phyloP scores from a whole-genome alignment of 2,888 invertebrate genomes.

The Lydus trimaculatus region DNA sequence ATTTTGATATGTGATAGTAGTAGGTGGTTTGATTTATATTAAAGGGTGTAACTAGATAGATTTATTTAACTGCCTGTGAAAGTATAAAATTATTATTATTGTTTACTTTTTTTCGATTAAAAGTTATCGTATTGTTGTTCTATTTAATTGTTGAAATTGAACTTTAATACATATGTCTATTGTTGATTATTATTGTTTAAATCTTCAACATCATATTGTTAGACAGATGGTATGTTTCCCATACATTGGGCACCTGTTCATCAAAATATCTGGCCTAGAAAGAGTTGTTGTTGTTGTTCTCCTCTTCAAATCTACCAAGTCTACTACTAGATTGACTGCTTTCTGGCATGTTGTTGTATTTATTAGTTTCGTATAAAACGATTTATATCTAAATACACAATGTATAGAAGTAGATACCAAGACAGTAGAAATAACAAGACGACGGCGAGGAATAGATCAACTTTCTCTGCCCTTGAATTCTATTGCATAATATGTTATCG shows the following conservation, averaged over 20 bases:
- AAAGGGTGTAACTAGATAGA: constrained; percentile 1
- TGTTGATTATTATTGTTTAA: neutral
- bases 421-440: neutral
- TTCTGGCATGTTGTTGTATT: neutral
- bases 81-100: neutral
- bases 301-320: neutral
- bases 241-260: constrained; percentile 36
- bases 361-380: neutral
- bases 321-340: constrained; percentile 1
- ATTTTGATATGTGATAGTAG: neutral
- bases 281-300: constrained; percentile 10
- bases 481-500: constrained; percentile 52
- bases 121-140: neutral
- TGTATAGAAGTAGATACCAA: neutral
- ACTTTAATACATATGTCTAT: too few species aligned
- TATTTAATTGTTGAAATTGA: neutral
- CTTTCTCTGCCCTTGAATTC: constrained; percentile 56
- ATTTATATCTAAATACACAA: neutral
- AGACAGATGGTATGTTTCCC: constrained; percentile 29
- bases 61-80: neutral
- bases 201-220: neutral
- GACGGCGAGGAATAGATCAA: constrained; percentile 38
- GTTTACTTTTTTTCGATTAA: neutral
- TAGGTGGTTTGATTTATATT: constrained; percentile 1
- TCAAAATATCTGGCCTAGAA: constrained; percentile 30